A percentile compares a stretch with the other conserved stretches of the same genome.
These are phyloP conservation scores for Macrochelys suwanniensis DNA, from an alignment of 2,797 vertebrate species.

Conservation along the genomic window DNA sequence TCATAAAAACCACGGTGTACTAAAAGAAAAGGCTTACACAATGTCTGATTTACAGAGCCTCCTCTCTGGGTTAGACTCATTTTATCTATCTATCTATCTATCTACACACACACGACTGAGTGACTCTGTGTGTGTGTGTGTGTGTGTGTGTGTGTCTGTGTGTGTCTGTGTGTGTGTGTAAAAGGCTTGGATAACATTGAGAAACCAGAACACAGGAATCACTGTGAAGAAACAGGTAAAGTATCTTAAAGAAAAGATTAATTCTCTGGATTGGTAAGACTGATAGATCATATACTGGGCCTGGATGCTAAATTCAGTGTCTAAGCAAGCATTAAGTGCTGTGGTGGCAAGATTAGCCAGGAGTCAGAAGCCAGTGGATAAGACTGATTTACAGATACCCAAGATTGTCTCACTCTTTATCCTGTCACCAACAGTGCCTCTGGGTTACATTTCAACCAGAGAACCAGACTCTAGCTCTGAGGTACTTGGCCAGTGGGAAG, in stretches of 20 bases:
- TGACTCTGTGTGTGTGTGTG: too few relatives aligned
- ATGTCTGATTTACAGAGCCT: not conserved
- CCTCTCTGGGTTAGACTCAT: not conserved
- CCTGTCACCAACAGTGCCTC: not conserved
- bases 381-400: not conserved
- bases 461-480: not conserved
- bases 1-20: slow-evolving; percentile 4
- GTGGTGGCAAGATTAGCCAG: not conserved
- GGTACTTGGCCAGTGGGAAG: not conserved
- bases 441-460: rapidly evolving
- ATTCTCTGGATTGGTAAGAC: slow-evolving; percentile 4
- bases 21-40: not conserved
- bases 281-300: not conserved
- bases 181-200: slow-evolving; percentile 40
- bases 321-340: not conserved
- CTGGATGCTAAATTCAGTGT: not conserved
- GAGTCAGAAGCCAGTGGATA: not conserved
- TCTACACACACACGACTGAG: too few relatives aligned
- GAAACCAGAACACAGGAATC: slow-evolving; percentile 7
- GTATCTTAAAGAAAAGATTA: not conserved
- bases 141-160: too few relatives aligned
- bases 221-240: not conserved
- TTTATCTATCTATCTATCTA: too few relatives aligned
- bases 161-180: too few relatives aligned
- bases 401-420: not conserved